A percentile compares a stretch with the other conserved stretches of the same genome.
These are phyloP conservation scores for Procambarus virginalis DNA, from an alignment of 1,140 invertebrate genomes.

Conservation along the genomic window DNA sequence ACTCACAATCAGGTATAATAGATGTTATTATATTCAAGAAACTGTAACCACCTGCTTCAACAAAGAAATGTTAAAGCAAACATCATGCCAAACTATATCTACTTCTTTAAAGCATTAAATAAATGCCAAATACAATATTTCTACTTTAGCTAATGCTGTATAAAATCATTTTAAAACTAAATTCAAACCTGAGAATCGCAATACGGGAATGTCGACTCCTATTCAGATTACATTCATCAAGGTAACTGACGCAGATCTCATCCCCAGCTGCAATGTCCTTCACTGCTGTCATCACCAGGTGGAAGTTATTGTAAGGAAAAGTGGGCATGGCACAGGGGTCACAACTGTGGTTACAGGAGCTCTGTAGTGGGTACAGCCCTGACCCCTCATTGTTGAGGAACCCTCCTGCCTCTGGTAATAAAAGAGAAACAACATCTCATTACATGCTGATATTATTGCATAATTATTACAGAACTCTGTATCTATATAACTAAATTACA, in stretches of 20 bases:
- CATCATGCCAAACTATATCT: not conserved
- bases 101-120: not conserved
- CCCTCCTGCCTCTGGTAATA: conserved; percentile 83
- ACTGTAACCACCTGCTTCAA: not conserved
- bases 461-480: no score
- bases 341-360: conserved; percentile 94
- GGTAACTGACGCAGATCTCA: conserved; percentile 93
- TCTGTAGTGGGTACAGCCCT: conserved; percentile 89
- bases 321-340: conserved; percentile 88
- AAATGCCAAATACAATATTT: not conserved
- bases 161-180: not conserved
- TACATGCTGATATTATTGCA: no score
- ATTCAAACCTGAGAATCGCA: conserved; percentile 80
- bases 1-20: no score
- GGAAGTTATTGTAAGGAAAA: conserved; percentile 90
- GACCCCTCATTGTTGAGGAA: conserved; percentile 96
- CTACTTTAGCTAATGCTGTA: not conserved
- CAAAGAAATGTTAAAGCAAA: not conserved
- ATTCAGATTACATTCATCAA: conserved; percentile 87
- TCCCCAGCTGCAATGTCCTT: conserved; percentile 86
- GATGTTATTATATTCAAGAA: not conserved
- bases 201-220: conserved; percentile 90
- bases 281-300: conserved; percentile 84
- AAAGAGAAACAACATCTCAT: conserved; percentile 60
- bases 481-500: no score